Percentiles rank a stretch among this genome's conserved stretches.
Evolutionary conservation across 2,113 vertebrate species (phyloP).

Genomic region (Edolisoma coerulescens): DNA sequence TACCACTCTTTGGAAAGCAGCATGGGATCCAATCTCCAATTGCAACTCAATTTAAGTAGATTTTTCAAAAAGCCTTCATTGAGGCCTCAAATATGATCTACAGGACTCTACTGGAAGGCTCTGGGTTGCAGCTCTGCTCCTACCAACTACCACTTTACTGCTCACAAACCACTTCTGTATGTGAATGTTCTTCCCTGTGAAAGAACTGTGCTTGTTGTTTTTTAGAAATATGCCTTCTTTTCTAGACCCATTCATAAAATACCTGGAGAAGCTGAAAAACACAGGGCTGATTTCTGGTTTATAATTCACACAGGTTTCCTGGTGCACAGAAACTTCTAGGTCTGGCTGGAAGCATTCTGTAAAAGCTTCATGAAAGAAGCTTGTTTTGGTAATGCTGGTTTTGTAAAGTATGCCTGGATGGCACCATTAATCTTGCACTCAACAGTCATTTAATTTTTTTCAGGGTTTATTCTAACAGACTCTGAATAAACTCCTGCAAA

Average conservation of each 20-base stretch:
- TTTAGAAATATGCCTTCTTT: background rate
- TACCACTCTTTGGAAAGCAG: background rate
- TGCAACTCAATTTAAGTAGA: constrained; percentile 4
- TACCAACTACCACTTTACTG: background rate
- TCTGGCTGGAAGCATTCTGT: background rate
- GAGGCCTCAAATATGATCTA: background rate
- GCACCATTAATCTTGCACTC: background rate
- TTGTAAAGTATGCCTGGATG: background rate
- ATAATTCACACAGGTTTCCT: background rate
- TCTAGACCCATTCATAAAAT: background rate
- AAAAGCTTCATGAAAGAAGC: background rate
- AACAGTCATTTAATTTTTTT: background rate
- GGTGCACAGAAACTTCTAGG: background rate
- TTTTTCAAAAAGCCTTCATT: background rate
- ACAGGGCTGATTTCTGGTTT: background rate
- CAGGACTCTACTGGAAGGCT: background rate
- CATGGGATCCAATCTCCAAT: background rate
- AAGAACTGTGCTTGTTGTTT: background rate
- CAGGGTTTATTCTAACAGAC: constrained; percentile 12
- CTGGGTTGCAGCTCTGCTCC: background rate
- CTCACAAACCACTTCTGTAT: background rate
- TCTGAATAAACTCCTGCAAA: constrained; percentile 19
- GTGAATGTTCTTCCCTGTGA: background rate
- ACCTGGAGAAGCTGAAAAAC: background rate
- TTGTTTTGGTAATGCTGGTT: background rate